Base-by-base conservation (phyloP, 2,797 vertebrate species). In the Rhincodon typus region DNA sequence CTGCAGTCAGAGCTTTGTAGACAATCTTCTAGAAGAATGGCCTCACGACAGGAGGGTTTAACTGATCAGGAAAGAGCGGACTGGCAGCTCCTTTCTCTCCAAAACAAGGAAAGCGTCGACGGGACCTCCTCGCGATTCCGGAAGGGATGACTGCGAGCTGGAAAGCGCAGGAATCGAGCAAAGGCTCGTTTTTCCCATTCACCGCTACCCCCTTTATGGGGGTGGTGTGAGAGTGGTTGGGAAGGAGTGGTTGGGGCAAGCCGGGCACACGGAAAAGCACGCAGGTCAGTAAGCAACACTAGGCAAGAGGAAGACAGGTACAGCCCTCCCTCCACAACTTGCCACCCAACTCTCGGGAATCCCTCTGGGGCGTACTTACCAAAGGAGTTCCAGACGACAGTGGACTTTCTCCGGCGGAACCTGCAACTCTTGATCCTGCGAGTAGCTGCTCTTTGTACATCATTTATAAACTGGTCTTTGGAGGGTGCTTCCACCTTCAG, bases 351-450 rank as follows among this genome's bases (percentile, higher is more conserved):
- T 62, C 19, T 42, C 23, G 82, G 38, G 79, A 19, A 19, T 5
- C 79, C 46, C 79, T 42, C 42, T 27, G n/a, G 13, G 13, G 13
- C 7, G 2, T 8, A 95, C 94, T 95, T 50, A 95, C 94, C 50
- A 2, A 95, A 95, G 30, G 94, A 50, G 70, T 97, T 97, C 97
- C 98, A 98, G 0, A 98, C 98, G 34, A 97, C 97, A 86, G 97
- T 98, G 96, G 98, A 98, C 86, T 98, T 98, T 86, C 98, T 98
- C 96, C 98, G 98, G 97, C 98, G 99, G 96, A 99, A 97, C 2
- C 99, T 97, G 97, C 99, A 99, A 97, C 99, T 99, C 97, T 99
- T 99, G 96, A 99, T 99, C 95, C 99, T 98, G 0, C 99, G 98
- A 0, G 98, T 99, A 34, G 99, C 98, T 0, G 99, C 98, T 97